Conservation (phyloP, 2,797 vertebrate species). For the Sciurus vulgaris region DNA sequence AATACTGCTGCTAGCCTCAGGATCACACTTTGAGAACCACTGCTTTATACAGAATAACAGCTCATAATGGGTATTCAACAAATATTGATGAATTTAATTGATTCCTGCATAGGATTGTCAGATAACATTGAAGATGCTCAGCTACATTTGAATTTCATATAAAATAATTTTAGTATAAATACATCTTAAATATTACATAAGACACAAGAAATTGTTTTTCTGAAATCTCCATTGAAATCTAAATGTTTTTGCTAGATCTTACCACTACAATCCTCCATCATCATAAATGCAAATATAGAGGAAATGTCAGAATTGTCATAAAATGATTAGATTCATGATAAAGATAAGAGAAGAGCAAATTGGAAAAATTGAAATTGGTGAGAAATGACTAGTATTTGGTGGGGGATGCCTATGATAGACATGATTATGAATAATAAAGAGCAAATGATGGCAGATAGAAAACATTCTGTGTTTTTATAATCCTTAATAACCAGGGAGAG, state of each 20-base stretch:
- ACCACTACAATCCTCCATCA: neutral
- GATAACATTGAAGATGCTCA: neutral
- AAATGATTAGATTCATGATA: neutral
- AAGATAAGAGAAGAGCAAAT: conserved; percentile 13
- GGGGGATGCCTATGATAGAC: neutral
- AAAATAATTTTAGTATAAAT: neutral
- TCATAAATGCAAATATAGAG: neutral
- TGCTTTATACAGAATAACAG: neutral
- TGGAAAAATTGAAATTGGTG: neutral
- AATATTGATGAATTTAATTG: neutral
- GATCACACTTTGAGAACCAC: conserved; percentile 7
- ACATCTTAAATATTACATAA: neutral
- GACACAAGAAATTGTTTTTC: conserved; percentile 33
- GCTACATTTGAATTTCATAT: conserved; percentile 51
- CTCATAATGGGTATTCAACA: neutral
- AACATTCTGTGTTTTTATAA: neutral
- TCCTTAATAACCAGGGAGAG: neutral
- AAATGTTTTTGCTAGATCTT: neutral
- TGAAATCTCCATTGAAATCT: conserved; percentile 46
- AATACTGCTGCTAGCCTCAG: neutral
- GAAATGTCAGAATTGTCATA: neutral
- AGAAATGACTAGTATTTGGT: conserved; percentile 20
- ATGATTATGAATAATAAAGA: conserved; percentile 23
- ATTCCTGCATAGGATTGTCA: neutral
- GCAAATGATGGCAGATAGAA: neutral